Conservation (phyloP, 2,888 invertebrate genomes). For the Neria commutata region DNA sequence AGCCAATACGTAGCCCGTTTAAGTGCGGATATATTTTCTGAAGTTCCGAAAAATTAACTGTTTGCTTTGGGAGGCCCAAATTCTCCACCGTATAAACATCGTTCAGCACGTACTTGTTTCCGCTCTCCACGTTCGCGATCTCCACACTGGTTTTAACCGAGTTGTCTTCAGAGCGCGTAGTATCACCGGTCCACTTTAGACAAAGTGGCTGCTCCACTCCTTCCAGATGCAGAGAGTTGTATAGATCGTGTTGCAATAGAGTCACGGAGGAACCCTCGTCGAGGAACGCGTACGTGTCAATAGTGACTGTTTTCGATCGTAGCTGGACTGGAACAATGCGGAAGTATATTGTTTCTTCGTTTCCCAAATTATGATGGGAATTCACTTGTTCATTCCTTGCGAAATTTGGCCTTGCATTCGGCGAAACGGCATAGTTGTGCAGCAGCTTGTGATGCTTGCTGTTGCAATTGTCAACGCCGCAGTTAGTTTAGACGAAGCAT, state of each 20-base stretch:
- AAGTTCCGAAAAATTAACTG: not conserved
- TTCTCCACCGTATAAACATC: not conserved
- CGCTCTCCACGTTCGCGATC: not conserved
- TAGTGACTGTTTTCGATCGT: not conserved
- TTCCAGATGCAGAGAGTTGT: not conserved
- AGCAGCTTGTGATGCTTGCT: not conserved
- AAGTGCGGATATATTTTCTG: not conserved
- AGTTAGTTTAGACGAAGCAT: too few relatives aligned
- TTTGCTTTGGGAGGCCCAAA: not conserved
- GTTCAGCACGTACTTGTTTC: not conserved
- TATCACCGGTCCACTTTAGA: not conserved
- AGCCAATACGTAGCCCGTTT: not conserved
- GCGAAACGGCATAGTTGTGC: not conserved
- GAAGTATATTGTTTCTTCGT: too few relatives aligned
- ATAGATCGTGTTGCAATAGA: not conserved
- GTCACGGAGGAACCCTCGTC: not conserved
- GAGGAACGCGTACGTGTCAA: not conserved
- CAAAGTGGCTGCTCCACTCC: not conserved
- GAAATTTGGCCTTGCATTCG: too few relatives aligned
- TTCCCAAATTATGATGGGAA: too few relatives aligned
- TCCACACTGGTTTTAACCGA: not conserved
- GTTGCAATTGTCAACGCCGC: not conserved
- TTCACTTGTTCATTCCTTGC: too few relatives aligned
- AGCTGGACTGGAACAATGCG: constrained; percentile 6
- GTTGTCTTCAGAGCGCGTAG: not conserved